Percentiles rank a stretch among this genome's conserved stretches.
These are phyloP conservation scores for Euclidia mi DNA, from an alignment of 2,888 invertebrate species.

Conservation along the genomic window DNA sequence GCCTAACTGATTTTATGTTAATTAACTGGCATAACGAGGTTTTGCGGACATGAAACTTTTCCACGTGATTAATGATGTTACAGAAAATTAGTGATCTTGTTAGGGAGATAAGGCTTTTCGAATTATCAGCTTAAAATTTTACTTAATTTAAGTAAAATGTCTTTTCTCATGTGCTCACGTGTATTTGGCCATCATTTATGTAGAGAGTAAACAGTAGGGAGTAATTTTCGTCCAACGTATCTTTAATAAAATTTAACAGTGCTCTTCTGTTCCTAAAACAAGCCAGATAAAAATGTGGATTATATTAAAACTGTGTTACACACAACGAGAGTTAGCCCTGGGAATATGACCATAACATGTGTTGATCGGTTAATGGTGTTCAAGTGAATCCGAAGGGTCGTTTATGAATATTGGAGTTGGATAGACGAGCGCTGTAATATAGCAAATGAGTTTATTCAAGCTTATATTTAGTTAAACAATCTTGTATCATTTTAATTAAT, in stretches of 20 bases:
- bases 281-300: no score
- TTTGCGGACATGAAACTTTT: constrained; percentile 6
- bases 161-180: no score
- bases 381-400: constrained; percentile 51
- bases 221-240: no score
- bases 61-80: constrained; percentile 19
- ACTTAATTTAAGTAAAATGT: no score
- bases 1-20: no score
- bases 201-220: no score
- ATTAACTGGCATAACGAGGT: constrained; percentile 11
- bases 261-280: no score
- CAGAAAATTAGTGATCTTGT: no score
- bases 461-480: constrained; percentile 29
- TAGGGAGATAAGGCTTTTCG: no score
- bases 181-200: no score
- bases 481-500: constrained; percentile 37
- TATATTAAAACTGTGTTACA: constrained; percentile 29
- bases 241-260: no score
- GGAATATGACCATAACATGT: constrained; percentile 51
- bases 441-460: constrained; percentile 55
- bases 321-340: constrained; percentile 42
- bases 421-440: constrained; percentile 42
- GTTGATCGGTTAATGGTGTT: constrained; percentile 61
- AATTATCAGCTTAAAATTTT: no score
- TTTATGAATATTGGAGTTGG: constrained; percentile 52